Conservation (phyloP, 2,113 vertebrate genomes). For the Trochalopteron elliotii region DNA sequence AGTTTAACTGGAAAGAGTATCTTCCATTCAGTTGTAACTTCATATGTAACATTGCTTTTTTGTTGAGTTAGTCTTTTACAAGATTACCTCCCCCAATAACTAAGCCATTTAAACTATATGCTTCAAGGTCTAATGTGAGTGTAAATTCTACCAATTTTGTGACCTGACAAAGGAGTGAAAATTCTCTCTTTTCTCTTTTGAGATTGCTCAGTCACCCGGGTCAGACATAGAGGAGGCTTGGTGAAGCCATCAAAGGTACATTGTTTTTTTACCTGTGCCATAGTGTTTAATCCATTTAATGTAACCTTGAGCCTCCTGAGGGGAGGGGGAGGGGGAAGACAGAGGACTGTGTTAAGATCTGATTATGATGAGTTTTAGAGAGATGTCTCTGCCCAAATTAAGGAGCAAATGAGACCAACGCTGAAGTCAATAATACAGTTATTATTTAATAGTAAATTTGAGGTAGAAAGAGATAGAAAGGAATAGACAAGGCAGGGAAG, state of each 20-base stretch:
- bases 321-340: accelerated
- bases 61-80: neutral
- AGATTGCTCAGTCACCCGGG: neutral
- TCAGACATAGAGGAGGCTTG: neutral
- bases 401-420: neutral
- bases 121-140: neutral
- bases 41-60: neutral
- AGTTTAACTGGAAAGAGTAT: neutral
- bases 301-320: neutral
- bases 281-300: neutral
- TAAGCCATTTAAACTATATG: neutral
- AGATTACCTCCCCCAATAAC: neutral
- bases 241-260: neutral
- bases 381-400: neutral
- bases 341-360: neutral
- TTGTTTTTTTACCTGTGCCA: neutral
- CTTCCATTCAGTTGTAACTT: neutral
- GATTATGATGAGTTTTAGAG: neutral
- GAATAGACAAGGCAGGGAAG: neutral
- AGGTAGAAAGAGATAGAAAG: neutral
- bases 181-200: neutral
- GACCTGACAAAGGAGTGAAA: neutral
- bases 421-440: neutral
- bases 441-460: neutral
- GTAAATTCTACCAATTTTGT: neutral